Conservation (phyloP, 64 coral and sea anemone species). For the Acropora yongei region DNA sequence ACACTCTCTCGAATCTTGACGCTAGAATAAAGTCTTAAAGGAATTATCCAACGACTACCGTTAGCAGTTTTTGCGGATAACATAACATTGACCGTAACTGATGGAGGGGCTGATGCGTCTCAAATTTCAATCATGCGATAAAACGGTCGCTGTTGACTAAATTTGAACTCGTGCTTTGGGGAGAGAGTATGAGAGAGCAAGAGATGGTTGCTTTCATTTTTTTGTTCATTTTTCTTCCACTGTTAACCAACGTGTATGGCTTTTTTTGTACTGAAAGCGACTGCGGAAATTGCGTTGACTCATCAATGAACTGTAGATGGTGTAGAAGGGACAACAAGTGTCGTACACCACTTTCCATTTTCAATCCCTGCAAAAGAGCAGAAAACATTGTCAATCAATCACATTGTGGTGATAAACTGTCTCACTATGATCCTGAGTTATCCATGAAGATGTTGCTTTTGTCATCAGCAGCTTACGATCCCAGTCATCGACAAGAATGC, state of each 20-base stretch:
- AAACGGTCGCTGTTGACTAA: no score
- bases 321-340: conserved; percentile 26
- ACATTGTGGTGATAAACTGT: conserved; percentile 6
- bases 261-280: not conserved
- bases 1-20: no score
- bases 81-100: no score
- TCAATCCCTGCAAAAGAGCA: conserved; percentile 37
- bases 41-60: no score
- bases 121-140: no score
- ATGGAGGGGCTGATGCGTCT: no score
- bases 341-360: not conserved
- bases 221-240: no score
- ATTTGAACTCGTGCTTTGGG: no score
- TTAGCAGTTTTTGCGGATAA: no score
- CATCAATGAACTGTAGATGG: not conserved
- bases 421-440: conserved; percentile 24
- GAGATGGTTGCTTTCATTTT: no score
- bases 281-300: not conserved
- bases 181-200: no score
- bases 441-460: conserved; percentile 56
- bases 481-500: conserved; percentile 15
- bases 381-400: conserved; percentile 18
- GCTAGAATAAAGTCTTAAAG: no score
- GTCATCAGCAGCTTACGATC: conserved; percentile 43
- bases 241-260: not conserved